phyloP scores from a whole-genome alignment of 1,140 invertebrate species.

The Hylaeus volcanicus region DNA sequence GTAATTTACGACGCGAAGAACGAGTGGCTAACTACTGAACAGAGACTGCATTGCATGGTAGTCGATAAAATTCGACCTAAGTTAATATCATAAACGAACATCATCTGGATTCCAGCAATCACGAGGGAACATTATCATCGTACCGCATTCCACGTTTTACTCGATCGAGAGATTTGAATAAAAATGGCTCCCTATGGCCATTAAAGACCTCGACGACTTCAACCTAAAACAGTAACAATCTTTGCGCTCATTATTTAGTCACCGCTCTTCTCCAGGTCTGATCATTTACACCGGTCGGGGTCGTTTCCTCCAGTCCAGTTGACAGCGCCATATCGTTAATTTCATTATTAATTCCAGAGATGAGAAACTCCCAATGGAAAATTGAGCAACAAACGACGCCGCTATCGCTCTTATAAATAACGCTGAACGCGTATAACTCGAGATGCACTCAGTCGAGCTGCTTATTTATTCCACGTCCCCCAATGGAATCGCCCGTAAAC shows the following conservation, averaged over 20 bases:
- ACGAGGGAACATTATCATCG: background rate
- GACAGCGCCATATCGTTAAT: background rate
- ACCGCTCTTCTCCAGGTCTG: background rate
- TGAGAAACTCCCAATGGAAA: constrained; percentile 1
- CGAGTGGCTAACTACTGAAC: constrained; percentile 5
- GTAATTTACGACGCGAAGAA: constrained; percentile 11
- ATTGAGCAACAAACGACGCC: constrained; percentile 11
- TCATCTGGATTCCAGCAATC: background rate
- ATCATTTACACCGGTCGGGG: background rate
- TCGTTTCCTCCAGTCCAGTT: background rate
- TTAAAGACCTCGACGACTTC: constrained; percentile 4
- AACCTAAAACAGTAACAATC: constrained; percentile 28
- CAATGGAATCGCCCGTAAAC: background rate
- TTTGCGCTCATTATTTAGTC: constrained; percentile 12
- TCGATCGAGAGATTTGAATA: constrained; percentile 6
- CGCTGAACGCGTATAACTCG: background rate
- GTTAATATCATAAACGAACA: background rate
- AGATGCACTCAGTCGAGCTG: background rate
- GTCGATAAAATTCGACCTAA: background rate
- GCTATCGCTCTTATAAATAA: constrained; percentile 15
- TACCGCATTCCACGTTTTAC: background rate
- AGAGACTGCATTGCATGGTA: background rate
- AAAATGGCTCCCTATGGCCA: background rate
- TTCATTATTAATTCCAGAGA: constrained; percentile 12
- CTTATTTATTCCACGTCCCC: background rate